These are phyloP conservation scores for Drosophila testacea DNA, from an alignment of 2,888 invertebrate genomes.

Conservation along the genomic window DNA sequence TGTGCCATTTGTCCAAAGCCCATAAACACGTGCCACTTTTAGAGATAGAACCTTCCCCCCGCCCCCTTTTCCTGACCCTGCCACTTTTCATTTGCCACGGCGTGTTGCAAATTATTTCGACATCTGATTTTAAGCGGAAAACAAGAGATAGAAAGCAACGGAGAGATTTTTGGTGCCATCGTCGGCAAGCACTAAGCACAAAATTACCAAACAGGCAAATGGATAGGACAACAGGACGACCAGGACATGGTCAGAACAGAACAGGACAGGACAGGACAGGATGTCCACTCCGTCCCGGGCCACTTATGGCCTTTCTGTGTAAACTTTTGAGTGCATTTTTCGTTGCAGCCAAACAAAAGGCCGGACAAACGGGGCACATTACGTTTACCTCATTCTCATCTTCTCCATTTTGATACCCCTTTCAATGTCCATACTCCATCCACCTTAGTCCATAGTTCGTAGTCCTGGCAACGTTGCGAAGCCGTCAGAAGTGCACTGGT, in stretches of 20 bases:
- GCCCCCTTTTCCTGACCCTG: conserved; percentile 3
- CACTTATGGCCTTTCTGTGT: conserved; percentile 79
- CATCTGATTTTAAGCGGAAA: conserved; percentile 85
- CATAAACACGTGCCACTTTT: conserved; percentile 76
- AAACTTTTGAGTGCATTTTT: conserved; percentile 81
- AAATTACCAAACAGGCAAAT: conserved; percentile 74
- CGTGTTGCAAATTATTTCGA: conserved; percentile 83
- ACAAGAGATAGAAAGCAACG: conserved; percentile 77
- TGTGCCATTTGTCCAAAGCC: conserved; percentile 55
- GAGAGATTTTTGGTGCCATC: conserved; percentile 62
- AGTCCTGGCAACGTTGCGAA: conserved; percentile 37
- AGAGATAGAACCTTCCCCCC: conserved; percentile 2
- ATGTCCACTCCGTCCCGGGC: conserved; percentile 33
- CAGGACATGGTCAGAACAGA: conserved; percentile 4
- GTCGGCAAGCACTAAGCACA: conserved; percentile 69
- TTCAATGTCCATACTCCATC: conserved; percentile 3
- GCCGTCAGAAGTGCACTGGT: conserved; percentile 68
- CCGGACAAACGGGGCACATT: conserved; percentile 64
- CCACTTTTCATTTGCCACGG: conserved; percentile 63
- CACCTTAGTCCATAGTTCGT: conserved; percentile 14
- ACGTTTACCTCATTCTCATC: conserved; percentile 30
- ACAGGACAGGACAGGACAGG: conserved; percentile 9
- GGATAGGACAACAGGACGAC: conserved; percentile 57
- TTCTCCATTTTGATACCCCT: not conserved
- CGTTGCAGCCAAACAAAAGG: conserved; percentile 77